A percentile compares a stretch with the other conserved stretches of the same genome.
These are phyloP conservation scores for Conus canariensis DNA, from an alignment of 2,888 invertebrate species.

Conservation along the genomic window DNA sequence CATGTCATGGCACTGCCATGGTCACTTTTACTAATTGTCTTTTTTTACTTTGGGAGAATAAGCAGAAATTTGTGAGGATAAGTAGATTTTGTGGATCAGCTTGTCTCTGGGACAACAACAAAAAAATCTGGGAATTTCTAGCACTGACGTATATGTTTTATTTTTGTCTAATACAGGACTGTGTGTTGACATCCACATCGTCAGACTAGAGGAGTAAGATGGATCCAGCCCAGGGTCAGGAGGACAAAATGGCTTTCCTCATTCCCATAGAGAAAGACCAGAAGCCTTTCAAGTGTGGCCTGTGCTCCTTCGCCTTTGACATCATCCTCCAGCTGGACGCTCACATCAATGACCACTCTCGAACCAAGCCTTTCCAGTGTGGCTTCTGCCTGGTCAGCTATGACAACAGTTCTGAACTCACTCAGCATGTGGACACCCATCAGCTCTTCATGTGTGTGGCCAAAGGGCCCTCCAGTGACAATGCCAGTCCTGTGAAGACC, in stretches of 20 bases:
- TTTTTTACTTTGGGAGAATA: no score
- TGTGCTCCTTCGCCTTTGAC: neutral
- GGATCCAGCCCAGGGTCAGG: neutral
- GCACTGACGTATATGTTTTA: neutral
- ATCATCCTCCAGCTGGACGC: neutral
- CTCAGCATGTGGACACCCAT: neutral
- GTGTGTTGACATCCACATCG: neutral
- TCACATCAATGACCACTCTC: neutral
- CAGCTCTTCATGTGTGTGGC: constrained; percentile 11
- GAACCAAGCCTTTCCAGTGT: constrained; percentile 15
- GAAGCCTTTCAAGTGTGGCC: constrained; percentile 16
- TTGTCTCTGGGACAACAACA: no score
- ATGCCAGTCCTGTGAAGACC: neutral
- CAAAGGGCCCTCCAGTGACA: neutral
- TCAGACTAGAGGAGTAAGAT: neutral
- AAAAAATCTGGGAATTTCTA: neutral
- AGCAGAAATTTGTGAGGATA: no score
- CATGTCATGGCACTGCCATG: no score
- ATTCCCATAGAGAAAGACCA: constrained; percentile 6
- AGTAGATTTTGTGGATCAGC: no score
- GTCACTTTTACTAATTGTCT: no score
- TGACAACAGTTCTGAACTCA: neutral
- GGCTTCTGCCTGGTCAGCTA: neutral
- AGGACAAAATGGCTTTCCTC: neutral
- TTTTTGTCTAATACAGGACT: neutral